phyloP scores from a whole-genome alignment of 1,140 invertebrate species.

The Coptotermes formosanus region DNA sequence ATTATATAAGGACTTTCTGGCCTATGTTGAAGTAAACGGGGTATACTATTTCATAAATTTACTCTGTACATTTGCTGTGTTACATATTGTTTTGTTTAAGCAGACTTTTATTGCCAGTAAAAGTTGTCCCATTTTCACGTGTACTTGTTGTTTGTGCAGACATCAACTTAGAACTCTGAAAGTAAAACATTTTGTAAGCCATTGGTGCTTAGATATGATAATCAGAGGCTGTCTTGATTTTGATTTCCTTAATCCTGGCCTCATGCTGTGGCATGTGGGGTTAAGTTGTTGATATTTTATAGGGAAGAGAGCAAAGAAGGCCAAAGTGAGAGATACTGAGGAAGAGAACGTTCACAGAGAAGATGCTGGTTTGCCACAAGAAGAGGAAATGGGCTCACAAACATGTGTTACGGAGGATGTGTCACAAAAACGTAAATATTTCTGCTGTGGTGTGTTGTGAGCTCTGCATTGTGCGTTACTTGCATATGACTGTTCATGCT shows the following conservation, averaged over 20 bases:
- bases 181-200: background rate
- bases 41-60: too few relatives aligned
- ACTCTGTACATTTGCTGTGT: too few relatives aligned
- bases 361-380: constrained; percentile 36
- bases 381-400: constrained; percentile 37
- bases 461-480: background rate
- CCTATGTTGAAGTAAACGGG: too few relatives aligned
- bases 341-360: constrained; percentile 31
- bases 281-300: constrained; percentile 28
- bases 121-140: background rate
- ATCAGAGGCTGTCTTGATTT: background rate
- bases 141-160: background rate
- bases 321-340: constrained; percentile 37
- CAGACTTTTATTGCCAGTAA: too few relatives aligned
- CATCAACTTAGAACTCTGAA: background rate
- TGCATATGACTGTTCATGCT: background rate
- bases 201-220: background rate
- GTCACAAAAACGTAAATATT: constrained; percentile 3
- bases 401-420: background rate
- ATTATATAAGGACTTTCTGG: too few relatives aligned
- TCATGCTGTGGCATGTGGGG: background rate
- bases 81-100: too few relatives aligned
- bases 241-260: background rate
- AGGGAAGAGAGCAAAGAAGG: constrained; percentile 30
- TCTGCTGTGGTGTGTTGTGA: background rate